These are phyloP conservation scores for Galleria mellonella DNA, from an alignment of 1,140 invertebrate species.

Conservation along the genomic window DNA sequence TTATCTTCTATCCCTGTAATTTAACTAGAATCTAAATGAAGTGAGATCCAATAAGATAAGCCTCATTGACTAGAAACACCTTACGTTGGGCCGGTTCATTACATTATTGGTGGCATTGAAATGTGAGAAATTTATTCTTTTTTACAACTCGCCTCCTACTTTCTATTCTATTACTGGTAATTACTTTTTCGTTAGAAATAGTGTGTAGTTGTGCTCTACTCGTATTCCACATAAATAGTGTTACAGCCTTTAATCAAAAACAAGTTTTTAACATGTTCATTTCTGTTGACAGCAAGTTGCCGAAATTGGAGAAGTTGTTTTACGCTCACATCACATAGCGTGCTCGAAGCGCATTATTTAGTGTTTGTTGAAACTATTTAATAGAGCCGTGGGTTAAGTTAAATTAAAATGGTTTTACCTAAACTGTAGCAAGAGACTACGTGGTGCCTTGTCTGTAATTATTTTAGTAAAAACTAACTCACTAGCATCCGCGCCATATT, in stretches of 20 bases:
- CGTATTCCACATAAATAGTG: not conserved
- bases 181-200: not conserved
- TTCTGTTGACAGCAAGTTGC: slow-evolving; percentile 17
- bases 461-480: not conserved
- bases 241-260: slow-evolving; percentile 4
- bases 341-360: slow-evolving; percentile 42
- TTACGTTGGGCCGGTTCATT: slow-evolving; percentile 48
- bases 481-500: too few species aligned
- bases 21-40: slow-evolving; percentile 69
- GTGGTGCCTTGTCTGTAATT: slow-evolving; percentile 2
- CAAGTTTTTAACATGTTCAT: slow-evolving; percentile 7
- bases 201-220: not conserved
- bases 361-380: slow-evolving; percentile 38
- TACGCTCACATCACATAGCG: slow-evolving; percentile 26
- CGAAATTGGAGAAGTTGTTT: slow-evolving; percentile 29
- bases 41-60: slow-evolving; percentile 65
- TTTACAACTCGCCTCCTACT: slow-evolving; percentile 5
- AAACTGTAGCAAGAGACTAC: slow-evolving; percentile 20
- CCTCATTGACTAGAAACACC: slow-evolving; percentile 51
- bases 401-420: slow-evolving; percentile 28
- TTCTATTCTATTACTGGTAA: not conserved
- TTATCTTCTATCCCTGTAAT: slow-evolving; percentile 60
- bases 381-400: slow-evolving; percentile 38
- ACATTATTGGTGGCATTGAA: slow-evolving; percentile 47
- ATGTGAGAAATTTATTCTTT: slow-evolving; percentile 40